These are phyloP conservation scores for Venusia cambrica DNA, from an alignment of 2,888 invertebrate genomes.

Conservation along the genomic window DNA sequence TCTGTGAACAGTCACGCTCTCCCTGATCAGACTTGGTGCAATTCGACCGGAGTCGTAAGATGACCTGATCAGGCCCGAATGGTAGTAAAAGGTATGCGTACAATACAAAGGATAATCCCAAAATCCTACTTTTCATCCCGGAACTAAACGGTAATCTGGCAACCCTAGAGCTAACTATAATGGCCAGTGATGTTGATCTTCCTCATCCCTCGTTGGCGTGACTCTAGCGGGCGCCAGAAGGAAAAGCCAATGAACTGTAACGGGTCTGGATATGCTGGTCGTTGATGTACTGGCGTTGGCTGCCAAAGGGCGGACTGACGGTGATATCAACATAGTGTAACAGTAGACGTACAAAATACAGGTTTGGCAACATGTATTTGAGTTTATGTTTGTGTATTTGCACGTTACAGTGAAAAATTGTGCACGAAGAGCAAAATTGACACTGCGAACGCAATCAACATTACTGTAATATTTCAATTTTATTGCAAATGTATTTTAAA, in stretches of 20 bases:
- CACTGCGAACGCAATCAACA: constrained; percentile 1
- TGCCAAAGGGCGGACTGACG: constrained; percentile 59
- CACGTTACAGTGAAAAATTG: constrained; percentile 24
- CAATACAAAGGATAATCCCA: constrained; percentile 27
- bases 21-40: too few relatives aligned
- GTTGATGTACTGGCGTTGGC: constrained; percentile 45
- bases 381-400: constrained; percentile 28
- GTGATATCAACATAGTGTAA: constrained; percentile 36
- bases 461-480: constrained; percentile 7
- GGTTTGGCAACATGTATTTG: constrained; percentile 30
- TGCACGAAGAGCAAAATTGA: constrained; percentile 19
- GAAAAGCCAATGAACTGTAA: constrained; percentile 50
- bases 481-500: too few relatives aligned
- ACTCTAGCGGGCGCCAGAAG: constrained; percentile 30
- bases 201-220: constrained; percentile 39
- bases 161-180: constrained; percentile 43
- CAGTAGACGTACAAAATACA: constrained; percentile 30
- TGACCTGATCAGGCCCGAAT: too few relatives aligned
- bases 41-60: too few relatives aligned
- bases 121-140: constrained; percentile 30
- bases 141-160: constrained; percentile 35
- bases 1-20: too few relatives aligned
- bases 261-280: constrained; percentile 45
- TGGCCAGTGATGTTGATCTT: constrained; percentile 44
- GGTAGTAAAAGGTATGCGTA: too few relatives aligned